Base-by-base conservation (phyloP, 2,888 invertebrate species). In the Achlya flavicornis region DNA sequence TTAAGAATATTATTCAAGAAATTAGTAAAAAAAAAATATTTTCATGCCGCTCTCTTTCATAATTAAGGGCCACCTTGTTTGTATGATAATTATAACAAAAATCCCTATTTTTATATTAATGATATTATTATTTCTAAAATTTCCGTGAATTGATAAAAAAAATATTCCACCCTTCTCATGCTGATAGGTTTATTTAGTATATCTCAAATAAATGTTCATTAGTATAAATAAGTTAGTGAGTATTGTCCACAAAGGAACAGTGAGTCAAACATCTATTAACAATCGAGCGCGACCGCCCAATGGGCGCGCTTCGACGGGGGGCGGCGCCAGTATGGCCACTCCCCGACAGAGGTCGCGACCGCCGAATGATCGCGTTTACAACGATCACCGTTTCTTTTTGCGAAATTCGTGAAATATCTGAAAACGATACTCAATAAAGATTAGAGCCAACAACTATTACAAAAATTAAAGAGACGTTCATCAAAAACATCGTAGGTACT, bases 231-330 rank as follows among this genome's bases (percentile, higher is more conserved):
- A 26, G 26, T 26, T 26, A 26, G 63, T 64, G 38, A 26, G 57
- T 61, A 57, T 12, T 43, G 63, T 61, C 57, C 46, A 61, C 57
- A 12, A 53, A 38, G 19, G 61, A 46, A 19, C 33, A 26, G 14
- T 33, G 61, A 65, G 48, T 58, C 46, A 58, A 62, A 57, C 63
- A 64, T 65, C 61, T 64, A 61, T 64, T 64, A 61, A 68, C 67
- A 64, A 68, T 68, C 72, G 69, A 64, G 69, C 71, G 75, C 69
- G 78, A 70, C 86, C 85, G 89, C 89, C 91, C 90, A 88, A 82
- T 87, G 88, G 83, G 86, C 87, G 89, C 86, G 90, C 89, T 82
- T 84, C 74, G 71, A 78, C 63, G 64, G 79, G 81, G 78, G 92
- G 92, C 90, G 92, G 89, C 67, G 83, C 86, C 72, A 65, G 61